Evolutionary conservation across 1,140 invertebrate species (phyloP).

Genomic region (Achatina immaculata): DNA sequence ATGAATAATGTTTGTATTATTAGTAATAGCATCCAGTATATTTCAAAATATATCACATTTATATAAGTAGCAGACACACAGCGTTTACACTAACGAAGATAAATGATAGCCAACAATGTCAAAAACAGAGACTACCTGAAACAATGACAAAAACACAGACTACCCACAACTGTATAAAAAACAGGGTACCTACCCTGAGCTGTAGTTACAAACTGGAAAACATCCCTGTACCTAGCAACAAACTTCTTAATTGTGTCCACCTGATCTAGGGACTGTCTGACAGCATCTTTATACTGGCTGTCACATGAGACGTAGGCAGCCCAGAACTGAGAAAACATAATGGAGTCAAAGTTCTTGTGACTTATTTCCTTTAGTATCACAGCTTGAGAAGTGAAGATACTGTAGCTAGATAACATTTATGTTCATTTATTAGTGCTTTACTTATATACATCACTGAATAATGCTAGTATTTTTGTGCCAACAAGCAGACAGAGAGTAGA

Average conservation of each 20-base stretch:
- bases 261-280: slow-evolving; percentile 87
- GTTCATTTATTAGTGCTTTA: background rate
- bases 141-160: too few relatives aligned
- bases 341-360: background rate
- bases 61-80: too few relatives aligned
- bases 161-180: too few relatives aligned
- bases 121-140: too few relatives aligned
- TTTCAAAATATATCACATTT: too few relatives aligned
- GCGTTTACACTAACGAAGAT: too few relatives aligned
- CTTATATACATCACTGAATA: background rate
- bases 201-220: slow-evolving; percentile 83
- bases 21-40: too few relatives aligned
- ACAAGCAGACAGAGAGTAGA: too few relatives aligned
- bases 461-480: too few relatives aligned
- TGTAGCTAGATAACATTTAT: background rate
- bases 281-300: slow-evolving; percentile 86
- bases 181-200: slow-evolving; percentile 82
- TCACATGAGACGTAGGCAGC: slow-evolving; percentile 88
- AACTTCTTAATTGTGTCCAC: slow-evolving; percentile 88
- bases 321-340: slow-evolving; percentile 80
- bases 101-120: too few relatives aligned
- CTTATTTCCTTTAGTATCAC: background rate
- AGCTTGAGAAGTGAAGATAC: background rate
- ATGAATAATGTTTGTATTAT: too few relatives aligned
- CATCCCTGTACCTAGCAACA: slow-evolving; percentile 83